Conservation (phyloP, 2,888 invertebrate species). For the Cenopis cana region DNA sequence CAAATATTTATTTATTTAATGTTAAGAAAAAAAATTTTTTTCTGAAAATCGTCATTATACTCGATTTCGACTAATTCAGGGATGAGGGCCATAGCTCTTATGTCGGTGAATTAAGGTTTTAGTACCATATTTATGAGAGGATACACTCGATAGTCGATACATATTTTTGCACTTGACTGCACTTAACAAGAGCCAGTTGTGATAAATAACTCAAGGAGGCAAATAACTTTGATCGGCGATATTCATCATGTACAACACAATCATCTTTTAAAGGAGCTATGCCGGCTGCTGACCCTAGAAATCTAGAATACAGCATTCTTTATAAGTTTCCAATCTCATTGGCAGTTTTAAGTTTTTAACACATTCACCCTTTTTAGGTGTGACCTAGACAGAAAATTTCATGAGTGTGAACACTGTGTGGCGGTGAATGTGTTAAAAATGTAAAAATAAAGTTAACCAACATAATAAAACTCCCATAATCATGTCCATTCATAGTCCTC, state of each 20-base stretch:
- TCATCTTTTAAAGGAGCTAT: background rate
- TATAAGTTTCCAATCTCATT: background rate
- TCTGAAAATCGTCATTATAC: no score
- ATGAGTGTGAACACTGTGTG: background rate
- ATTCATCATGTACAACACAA: background rate
- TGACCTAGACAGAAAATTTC: background rate
- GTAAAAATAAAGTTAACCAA: constrained; percentile 7
- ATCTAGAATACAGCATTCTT: background rate
- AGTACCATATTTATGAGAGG: no score
- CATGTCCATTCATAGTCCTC: constrained; percentile 82
- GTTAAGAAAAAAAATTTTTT: no score
- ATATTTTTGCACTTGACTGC: no score
- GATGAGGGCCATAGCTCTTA: no score
- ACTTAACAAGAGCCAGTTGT: no score
- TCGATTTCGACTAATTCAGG: no score
- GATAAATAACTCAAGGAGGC: no score
- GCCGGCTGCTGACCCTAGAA: background rate
- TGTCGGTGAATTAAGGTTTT: no score
- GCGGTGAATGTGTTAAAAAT: background rate
- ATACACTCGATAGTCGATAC: no score
- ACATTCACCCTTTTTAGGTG: background rate
- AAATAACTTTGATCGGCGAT: no score
- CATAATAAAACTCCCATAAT: constrained; percentile 46
- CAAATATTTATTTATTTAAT: no score
- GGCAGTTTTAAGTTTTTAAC: background rate